A percentile compares a stretch with the other conserved stretches of the same genome.
phyloP scores from a whole-genome alignment of 1,140 invertebrate genomes.

The Araneus ventricosus region DNA sequence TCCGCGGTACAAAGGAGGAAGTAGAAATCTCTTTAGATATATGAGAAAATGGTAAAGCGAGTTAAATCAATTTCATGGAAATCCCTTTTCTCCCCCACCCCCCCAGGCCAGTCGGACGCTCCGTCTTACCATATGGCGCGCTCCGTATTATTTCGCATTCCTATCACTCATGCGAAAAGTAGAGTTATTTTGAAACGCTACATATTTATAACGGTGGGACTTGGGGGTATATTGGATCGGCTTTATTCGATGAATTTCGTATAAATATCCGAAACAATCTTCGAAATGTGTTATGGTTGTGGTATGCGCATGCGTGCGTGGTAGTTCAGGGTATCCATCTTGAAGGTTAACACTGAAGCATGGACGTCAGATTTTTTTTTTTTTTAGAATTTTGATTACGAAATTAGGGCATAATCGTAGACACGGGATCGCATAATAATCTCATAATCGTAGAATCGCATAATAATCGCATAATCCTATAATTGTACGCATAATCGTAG shows the following conservation, averaged over 20 bases:
- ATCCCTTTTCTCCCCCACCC: background rate
- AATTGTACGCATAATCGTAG: no score
- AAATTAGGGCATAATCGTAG: no score
- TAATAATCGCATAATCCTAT: no score
- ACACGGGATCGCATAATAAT: no score
- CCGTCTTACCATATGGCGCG: conserved; percentile 6
- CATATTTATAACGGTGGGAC: background rate
- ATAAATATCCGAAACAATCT: background rate
- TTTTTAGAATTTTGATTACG: no score
- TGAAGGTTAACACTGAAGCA: no score
- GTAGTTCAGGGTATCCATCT: no score
- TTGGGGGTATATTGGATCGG: background rate
- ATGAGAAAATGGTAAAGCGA: background rate
- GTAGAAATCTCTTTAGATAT: background rate
- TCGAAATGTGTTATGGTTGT: no score
- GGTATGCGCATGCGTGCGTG: no score
- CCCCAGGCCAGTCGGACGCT: background rate
- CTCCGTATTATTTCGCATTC: background rate
- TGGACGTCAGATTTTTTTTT: no score
- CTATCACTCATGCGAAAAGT: background rate
- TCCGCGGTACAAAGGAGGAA: background rate
- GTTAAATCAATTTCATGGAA: conserved; percentile 45
- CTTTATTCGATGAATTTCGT: background rate
- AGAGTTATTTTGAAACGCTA: background rate
- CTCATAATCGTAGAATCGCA: no score